Base-by-base conservation (phyloP, 2,888 invertebrate species). In the Oligia strigilis region DNA sequence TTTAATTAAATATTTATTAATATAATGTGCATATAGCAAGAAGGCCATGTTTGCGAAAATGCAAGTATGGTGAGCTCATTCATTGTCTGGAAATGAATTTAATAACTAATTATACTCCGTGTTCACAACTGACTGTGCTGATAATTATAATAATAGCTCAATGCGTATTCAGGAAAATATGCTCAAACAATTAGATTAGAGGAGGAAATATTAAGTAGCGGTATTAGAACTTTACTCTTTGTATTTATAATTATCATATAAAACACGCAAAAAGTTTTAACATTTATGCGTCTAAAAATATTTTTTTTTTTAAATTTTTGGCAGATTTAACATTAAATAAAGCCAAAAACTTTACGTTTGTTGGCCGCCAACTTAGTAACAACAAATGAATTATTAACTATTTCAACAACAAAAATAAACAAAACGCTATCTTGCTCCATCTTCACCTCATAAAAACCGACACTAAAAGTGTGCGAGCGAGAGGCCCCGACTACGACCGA, bases 401-500 rank as follows among this genome's bases (percentile, higher is more conserved):
- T 43, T 43, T 58, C 17, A 29, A 14, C 29, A 11, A 43, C 2
- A 29, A 58, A 29, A 46, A 60, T 40, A 40, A 40, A 40, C 4
- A 40, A 40, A 40, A 49, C 23, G 29, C 43, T 46, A 69, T 43
- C 14, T 23, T 69, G 19, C 29, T 55, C 29, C 14, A 64, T 29
- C 65, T 60, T 13, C n/a, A 19, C 75, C 36, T 58, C 40, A 70
- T 78, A 69, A 36, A 82, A 85, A 66, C 77, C 66, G 43, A 13
- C 46, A 43, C 11, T 74, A 75, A 72, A 36, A 72, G 0, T 14
- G 83, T 87, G 85, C 80, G 82, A 89, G 84, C 77, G 88, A 87
- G 85, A 90, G 85, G 82, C 49, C 69, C 86, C 82, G 82, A 84
- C 80, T 75, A 86, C 85, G 89, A 87, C 79, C 86, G 85, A 81